A percentile compares a stretch with the other conserved stretches of the same genome.
Conservation (phyloP, 1,140 invertebrate genomes). For the Luehdorfia chinensis region DNA sequence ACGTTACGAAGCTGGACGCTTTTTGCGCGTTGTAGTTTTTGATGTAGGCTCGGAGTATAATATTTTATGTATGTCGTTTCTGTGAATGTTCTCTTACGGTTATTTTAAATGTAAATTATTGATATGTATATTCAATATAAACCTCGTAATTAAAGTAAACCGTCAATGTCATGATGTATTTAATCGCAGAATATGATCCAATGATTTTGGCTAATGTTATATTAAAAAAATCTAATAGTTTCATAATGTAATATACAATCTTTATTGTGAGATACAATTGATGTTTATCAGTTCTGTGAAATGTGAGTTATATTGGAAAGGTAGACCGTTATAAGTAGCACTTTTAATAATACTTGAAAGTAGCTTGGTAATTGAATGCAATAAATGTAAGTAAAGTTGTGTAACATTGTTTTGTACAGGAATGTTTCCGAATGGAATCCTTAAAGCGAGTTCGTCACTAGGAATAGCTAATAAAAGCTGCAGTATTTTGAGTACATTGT, state of each 20-base stretch:
- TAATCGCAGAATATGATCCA: conserved; percentile 25
- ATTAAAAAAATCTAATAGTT: conserved; percentile 20
- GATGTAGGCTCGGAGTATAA: conserved; percentile 58
- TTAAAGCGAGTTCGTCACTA: not conserved
- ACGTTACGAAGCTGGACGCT: conserved; percentile 59
- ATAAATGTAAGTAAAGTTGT: conserved; percentile 56
- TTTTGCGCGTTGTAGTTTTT: conserved; percentile 69
- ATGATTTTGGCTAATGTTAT: conserved; percentile 31
- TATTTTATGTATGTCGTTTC: conserved; percentile 62
- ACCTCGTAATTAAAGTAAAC: conserved; percentile 46
- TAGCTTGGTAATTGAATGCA: conserved; percentile 65
- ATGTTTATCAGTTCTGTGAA: conserved; percentile 43
- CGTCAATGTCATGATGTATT: conserved; percentile 41
- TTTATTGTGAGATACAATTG: conserved; percentile 25
- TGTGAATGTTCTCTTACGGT: conserved; percentile 58
- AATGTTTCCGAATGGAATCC: conserved; percentile 8
- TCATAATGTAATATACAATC: conserved; percentile 15
- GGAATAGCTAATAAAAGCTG: not conserved
- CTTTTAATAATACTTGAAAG: conserved; percentile 60
- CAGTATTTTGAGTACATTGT: conserved; percentile 5
- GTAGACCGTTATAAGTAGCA: conserved; percentile 59
- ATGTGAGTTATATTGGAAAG: conserved; percentile 37
- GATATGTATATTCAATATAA: conserved; percentile 51
- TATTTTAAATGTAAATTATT: conserved; percentile 72
- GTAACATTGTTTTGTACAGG: conserved; percentile 44